Evolutionary conservation across 2,797 vertebrate genomes (phyloP), one percentile per base, ranked within the genome.

Genomic region (Scarus forsteni): DNA sequence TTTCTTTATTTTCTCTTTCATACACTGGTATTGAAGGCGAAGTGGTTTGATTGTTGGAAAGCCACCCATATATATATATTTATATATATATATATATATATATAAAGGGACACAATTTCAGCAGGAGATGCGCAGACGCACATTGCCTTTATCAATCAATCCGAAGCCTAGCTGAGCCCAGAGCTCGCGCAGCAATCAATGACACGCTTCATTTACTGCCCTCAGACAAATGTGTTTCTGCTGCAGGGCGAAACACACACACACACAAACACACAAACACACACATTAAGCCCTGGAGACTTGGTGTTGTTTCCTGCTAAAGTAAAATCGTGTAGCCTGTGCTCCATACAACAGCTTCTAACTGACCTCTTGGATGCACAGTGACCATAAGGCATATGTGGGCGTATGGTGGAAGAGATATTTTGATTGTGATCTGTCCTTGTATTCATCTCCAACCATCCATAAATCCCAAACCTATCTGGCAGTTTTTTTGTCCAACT

Each of bases 151-250:
- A 86, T 85, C 81, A 84, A 67, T 88, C 81, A 77, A 54, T 39
- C 42, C n/a, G 65, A 34, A 54, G 79, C 73, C 14, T 6, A 45
- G 56, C 72, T n/a, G 8, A 70, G 60, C 65, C 75, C 57, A 16
- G 27, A 70, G 72, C 71, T 88, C 75, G 44, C 73, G 36, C 54
- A 81, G 77, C 63, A 85, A 87, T 86, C 87, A 90, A 91, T 92
- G 83, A 85, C 69, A 79, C 46, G 66, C 84, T 87, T 88, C 72
- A 85, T 88, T 86, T 73, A 50, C 44, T 67, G 57, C 67, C 70
- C 48, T 53, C 46, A 78, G 85, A 89, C 66, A 75, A 86, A 88
- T 84, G 81, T 78, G 78, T 77, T 83, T 81, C 60, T 72, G 71
- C 18, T 73, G 10, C 45, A 3, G 39, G 45, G 58, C 34, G 38